Conservation (phyloP, 2,797 vertebrate species). For the Sebastes cheni region DNA sequence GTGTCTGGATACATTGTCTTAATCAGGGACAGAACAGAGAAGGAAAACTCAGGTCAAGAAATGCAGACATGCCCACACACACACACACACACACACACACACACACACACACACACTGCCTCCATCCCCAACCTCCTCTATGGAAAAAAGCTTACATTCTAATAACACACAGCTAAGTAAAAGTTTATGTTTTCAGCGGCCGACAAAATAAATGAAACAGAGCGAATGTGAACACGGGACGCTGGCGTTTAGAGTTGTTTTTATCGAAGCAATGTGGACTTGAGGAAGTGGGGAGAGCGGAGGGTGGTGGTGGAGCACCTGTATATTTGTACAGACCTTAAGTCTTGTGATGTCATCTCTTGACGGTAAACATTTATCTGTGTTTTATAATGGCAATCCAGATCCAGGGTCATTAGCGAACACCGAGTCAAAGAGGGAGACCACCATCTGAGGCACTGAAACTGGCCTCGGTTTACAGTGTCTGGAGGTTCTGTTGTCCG, state of each 20-base stretch:
- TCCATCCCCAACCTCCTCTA: constrained; percentile 3
- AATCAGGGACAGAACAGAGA: constrained; percentile 36
- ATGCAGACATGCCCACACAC: not conserved
- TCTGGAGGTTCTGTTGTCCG: constrained; percentile 13
- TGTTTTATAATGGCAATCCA: constrained; percentile 54
- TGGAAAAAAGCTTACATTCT: constrained; percentile 64
- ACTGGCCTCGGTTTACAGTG: not conserved
- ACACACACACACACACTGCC: not conserved
- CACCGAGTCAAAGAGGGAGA: constrained; percentile 44
- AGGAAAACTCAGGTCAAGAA: constrained; percentile 22
- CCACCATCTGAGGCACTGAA: constrained; percentile 54
- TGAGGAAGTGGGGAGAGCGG: constrained; percentile 40
- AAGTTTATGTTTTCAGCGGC: constrained; percentile 80
- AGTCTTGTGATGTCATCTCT: constrained; percentile 79
- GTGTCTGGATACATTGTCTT: constrained; percentile 11
- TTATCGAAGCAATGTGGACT: constrained; percentile 57
- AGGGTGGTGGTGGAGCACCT: constrained; percentile 39
- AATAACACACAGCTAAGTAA: constrained; percentile 77
- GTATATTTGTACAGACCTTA: constrained; percentile 76
- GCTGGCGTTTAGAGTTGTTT: constrained; percentile 49
- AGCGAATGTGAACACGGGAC: constrained; percentile 61
- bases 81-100: not conserved
- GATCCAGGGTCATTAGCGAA: constrained; percentile 57
- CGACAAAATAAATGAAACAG: constrained; percentile 80
- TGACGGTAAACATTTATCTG: constrained; percentile 77